Base-by-base conservation (phyloP, 2,113 vertebrate genomes). In the Myotis yumanensis region DNA sequence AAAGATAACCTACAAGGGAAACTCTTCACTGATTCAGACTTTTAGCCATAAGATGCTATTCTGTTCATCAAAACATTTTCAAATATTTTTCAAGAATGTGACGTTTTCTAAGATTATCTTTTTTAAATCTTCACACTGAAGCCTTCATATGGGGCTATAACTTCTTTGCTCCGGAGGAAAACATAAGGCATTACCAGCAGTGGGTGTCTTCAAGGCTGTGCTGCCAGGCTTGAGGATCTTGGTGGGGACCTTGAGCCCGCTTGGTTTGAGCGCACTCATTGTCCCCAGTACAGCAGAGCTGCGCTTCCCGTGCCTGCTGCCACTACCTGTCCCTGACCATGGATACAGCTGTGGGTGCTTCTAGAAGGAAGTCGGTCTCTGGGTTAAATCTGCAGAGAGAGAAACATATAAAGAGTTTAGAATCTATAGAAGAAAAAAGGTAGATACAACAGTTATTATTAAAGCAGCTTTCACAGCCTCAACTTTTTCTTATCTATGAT, bases 211-310 rank as follows among this genome's bases (percentile, higher is more conserved):
- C 90, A 98, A 95, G 73, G 99, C 96, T 0, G 98, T 83, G 71
- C 97, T 97, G 54, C 98, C 98, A 15, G 98, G 98, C 96, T 98
- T 99, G 43, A 98, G 97, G 97, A 99, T 99, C 98, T 99, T 99
- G 96, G 98, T 99, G 81, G 99, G 99, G 96, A 98, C 99, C 97
- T 99, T 99, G 37, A 99, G 99, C 97, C 99, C 99, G 76, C 99
- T 99, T 75, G 99, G 98, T 91, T 99, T 99, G n/a, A 99, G 98
- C 97, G 99, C 97, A 97, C 99, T 99, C 99, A 99, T 99, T 97
- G 97, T 98, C 97, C 90, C 91, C 93, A 71, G 90, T 89, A 30
- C 86, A 75, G 94, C 90, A 32, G 86, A 85, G 68, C 85, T 81
- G 82, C 93, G 89, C 93, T 62, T 91, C 97, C 92, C 92, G 90